A percentile compares a stretch with the other conserved stretches of the same genome.
Evolutionary conservation across 2,113 vertebrate species (phyloP).

Genomic region (Tetraodon nigroviridis): DNA sequence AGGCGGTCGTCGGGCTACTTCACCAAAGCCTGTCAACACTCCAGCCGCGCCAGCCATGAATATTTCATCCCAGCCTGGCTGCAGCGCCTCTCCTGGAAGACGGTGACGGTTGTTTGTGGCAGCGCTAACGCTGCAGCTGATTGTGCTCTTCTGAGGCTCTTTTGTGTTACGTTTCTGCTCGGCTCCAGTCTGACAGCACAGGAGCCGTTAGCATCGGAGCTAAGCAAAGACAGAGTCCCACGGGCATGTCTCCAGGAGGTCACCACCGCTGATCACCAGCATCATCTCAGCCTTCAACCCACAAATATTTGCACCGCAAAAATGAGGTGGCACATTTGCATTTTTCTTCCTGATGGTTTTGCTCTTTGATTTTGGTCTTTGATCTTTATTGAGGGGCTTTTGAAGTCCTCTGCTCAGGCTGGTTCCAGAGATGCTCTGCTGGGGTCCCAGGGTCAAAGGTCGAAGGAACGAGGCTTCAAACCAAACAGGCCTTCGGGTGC

Average conservation of each 20-base stretch:
- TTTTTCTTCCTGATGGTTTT: background rate
- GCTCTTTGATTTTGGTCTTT: too few relatives aligned
- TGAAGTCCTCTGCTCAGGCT: too few relatives aligned
- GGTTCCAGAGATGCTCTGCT: too few relatives aligned
- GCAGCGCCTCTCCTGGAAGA: too few relatives aligned
- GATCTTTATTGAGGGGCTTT: too few relatives aligned
- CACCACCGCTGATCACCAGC: slow-evolving; percentile 28
- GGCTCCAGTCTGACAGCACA: slow-evolving; percentile 31
- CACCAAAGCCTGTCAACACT: slow-evolving; percentile 23
- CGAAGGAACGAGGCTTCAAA: too few relatives aligned
- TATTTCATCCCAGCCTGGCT: slow-evolving; percentile 20
- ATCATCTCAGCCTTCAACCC: slow-evolving; percentile 19
- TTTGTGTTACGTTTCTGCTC: slow-evolving; percentile 59
- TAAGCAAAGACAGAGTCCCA: slow-evolving; percentile 42
- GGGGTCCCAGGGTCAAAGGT: too few relatives aligned
- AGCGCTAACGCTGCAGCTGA: slow-evolving; percentile 37
- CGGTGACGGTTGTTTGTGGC: too few relatives aligned
- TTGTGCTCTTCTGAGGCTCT: slow-evolving; percentile 42
- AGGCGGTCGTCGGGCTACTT: slow-evolving; percentile 36
- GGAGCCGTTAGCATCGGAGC: slow-evolving; percentile 48
- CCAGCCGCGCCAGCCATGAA: slow-evolving; percentile 26
- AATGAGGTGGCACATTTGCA: slow-evolving; percentile 34
- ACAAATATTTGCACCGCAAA: slow-evolving; percentile 12
- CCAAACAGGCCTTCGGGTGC: too few relatives aligned
- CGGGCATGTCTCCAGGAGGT: slow-evolving; percentile 44